phyloP scores from a whole-genome alignment of 2,888 invertebrate genomes.

The Drosophila diplacantha region DNA sequence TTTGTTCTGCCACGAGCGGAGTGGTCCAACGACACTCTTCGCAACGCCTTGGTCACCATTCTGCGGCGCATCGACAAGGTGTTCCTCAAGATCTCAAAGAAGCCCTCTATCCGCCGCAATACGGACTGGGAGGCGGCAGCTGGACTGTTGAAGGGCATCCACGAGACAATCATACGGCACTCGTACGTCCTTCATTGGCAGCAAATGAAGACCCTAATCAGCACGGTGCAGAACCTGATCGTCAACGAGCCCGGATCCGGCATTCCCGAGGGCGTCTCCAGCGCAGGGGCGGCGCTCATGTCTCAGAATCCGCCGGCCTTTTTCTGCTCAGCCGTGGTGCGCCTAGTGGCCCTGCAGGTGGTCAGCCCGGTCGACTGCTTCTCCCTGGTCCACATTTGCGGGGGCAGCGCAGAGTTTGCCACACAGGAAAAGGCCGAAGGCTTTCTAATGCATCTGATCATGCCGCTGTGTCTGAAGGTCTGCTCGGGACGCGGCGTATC shows the following conservation, averaged over 20 bases:
- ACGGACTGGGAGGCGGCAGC: constrained; percentile 99
- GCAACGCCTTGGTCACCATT: constrained; percentile 94
- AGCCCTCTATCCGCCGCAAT: constrained; percentile 92
- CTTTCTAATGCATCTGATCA: constrained; percentile 95
- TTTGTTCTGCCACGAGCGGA: constrained; percentile 95
- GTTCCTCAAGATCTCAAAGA: constrained; percentile 97
- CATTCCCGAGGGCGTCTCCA: constrained; percentile 85
- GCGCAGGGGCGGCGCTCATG: constrained; percentile 91
- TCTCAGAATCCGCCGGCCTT: constrained; percentile 94
- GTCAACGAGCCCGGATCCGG: constrained; percentile 77
- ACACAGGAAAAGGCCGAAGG: constrained; percentile 96
- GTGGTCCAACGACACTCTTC: constrained; percentile 83
- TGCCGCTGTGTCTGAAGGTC: constrained; percentile 96
- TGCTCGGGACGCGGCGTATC: constrained; percentile 94
- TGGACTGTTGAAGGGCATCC: constrained; percentile 94
- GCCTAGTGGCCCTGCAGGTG: constrained; percentile 95
- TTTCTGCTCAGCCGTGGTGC: constrained; percentile 97
- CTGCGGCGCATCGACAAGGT: constrained; percentile 96
- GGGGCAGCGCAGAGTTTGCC: constrained; percentile 91
- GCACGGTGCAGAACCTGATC: constrained; percentile 87
- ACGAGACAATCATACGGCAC: constrained; percentile 94
- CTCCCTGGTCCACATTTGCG: constrained; percentile 96
- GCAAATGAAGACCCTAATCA: constrained; percentile 92
- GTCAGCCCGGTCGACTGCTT: constrained; percentile 95
- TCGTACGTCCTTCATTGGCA: constrained; percentile 98